Percentiles rank a stretch among this genome's conserved stretches.
phyloP scores from a whole-genome alignment of 2,113 vertebrate species.

The Calonectris borealis region DNA sequence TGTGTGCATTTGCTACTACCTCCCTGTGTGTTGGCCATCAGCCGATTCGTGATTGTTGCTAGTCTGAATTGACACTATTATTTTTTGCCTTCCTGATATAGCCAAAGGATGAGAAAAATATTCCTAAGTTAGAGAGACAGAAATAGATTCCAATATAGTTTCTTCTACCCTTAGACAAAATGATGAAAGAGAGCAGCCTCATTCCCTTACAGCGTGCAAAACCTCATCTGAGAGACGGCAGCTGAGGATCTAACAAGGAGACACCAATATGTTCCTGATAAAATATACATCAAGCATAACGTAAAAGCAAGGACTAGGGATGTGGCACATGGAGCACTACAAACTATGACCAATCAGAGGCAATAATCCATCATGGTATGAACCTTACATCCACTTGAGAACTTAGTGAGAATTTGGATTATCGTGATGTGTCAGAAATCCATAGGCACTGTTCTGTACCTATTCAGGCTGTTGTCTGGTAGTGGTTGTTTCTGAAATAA shows the following conservation, averaged over 20 bases:
- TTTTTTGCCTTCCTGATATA: neutral
- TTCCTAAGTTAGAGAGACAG: neutral
- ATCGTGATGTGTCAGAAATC: neutral
- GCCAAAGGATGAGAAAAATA: neutral
- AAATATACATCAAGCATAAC: neutral
- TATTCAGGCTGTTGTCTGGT: neutral
- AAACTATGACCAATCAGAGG: neutral
- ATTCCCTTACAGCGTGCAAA: neutral
- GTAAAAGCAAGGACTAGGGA: neutral
- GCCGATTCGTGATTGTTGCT: neutral
- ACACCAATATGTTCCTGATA: neutral
- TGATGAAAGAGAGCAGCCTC: neutral
- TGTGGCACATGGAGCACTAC: neutral
- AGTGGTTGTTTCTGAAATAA: neutral
- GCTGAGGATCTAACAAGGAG: neutral
- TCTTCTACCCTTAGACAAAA: neutral
- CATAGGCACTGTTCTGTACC: neutral
- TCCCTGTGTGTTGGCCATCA: neutral
- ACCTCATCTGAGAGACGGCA: neutral
- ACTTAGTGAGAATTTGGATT: neutral
- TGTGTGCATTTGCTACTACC: accelerated
- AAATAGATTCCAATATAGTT: neutral
- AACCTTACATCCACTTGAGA: neutral
- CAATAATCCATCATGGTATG: neutral
- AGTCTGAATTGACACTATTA: neutral